Percentiles rank a stretch among this genome's conserved stretches.
phyloP scores from a whole-genome alignment of 1,140 invertebrate genomes.

The Colletes latitarsis region DNA sequence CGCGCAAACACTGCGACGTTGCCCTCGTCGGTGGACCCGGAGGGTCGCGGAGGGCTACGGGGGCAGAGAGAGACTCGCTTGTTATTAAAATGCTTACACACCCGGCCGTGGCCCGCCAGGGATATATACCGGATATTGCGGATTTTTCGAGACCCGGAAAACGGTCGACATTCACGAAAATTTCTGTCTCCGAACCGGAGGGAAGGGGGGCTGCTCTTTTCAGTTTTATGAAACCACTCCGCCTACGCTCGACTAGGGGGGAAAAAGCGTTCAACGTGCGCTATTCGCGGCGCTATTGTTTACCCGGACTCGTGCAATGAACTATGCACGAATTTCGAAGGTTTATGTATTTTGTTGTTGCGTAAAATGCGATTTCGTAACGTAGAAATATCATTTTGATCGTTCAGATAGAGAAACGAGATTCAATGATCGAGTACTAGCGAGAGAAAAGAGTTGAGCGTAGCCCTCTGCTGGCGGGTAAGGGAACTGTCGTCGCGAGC shows the following conservation, averaged over 20 bases:
- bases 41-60: not conserved
- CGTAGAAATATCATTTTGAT: too few species aligned
- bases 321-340: too few species aligned
- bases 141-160: conserved; percentile 34
- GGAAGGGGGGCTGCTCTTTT: not conserved
- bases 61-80: conserved; percentile 3
- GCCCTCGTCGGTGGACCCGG: not conserved
- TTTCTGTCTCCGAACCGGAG: conserved; percentile 27
- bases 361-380: too few species aligned
- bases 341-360: too few species aligned
- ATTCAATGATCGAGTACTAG: not conserved
- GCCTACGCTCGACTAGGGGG: not conserved
- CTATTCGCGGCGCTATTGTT: too few species aligned
- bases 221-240: conserved; percentile 22
- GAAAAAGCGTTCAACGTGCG: not conserved
- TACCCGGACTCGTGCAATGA: too few species aligned
- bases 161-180: conserved; percentile 26
- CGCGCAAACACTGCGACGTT: conserved; percentile 19
- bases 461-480: too few species aligned
- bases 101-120: conserved; percentile 20
- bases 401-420: too few species aligned
- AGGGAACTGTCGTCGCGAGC: too few species aligned
- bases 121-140: conserved; percentile 45
- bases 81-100: conserved; percentile 66
- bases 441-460: too few species aligned